Evolutionary conservation across 2,113 vertebrate genomes (phyloP).

Genomic region (Paralichthys olivaceus): DNA sequence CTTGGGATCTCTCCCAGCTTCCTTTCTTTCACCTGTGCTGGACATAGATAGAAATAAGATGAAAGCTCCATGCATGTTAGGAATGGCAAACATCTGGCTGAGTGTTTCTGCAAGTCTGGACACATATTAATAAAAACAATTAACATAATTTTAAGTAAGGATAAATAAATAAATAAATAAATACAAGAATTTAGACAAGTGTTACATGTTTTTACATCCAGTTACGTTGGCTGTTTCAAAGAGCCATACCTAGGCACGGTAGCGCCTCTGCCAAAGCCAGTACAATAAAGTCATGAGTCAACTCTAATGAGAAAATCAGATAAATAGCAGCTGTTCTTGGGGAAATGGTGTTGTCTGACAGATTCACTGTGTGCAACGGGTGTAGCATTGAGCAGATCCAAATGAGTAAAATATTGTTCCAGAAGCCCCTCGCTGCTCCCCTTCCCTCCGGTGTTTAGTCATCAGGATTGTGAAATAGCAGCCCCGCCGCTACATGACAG

Average conservation of each 20-base stretch:
- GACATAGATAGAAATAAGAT: slow-evolving; percentile 12
- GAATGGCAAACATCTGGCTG: slow-evolving; percentile 25
- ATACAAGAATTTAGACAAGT: slow-evolving; percentile 8
- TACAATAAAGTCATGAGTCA: slow-evolving; percentile 83
- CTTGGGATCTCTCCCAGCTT: slow-evolving; percentile 53
- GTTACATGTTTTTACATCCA: slow-evolving; percentile 39
- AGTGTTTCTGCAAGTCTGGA: neutral
- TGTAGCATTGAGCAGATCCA: slow-evolving; percentile 81
- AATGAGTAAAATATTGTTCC: slow-evolving; percentile 91
- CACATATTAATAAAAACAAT: neutral
- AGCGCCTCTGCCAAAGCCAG: slow-evolving; percentile 73
- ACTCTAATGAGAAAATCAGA: slow-evolving; percentile 87
- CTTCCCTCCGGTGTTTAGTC: slow-evolving; percentile 87
- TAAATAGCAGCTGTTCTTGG: slow-evolving; percentile 80
- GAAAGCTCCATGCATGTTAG: slow-evolving; percentile 7
- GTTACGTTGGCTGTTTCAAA: slow-evolving; percentile 60
- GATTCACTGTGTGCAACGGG: slow-evolving; percentile 87
- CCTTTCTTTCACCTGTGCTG: slow-evolving; percentile 36
- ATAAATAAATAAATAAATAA: slow-evolving; percentile 11
- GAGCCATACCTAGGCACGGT: slow-evolving; percentile 57
- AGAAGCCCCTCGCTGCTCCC: slow-evolving; percentile 69
- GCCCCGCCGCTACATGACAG: slow-evolving; percentile 86
- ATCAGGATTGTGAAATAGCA: slow-evolving; percentile 88
- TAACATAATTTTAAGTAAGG: neutral
- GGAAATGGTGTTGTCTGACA: slow-evolving; percentile 79